A percentile compares a stretch with the other conserved stretches of the same genome.
Evolutionary conservation across 2,797 vertebrate genomes (phyloP).

Genomic region (Enteromius afrohamiltoni): DNA sequence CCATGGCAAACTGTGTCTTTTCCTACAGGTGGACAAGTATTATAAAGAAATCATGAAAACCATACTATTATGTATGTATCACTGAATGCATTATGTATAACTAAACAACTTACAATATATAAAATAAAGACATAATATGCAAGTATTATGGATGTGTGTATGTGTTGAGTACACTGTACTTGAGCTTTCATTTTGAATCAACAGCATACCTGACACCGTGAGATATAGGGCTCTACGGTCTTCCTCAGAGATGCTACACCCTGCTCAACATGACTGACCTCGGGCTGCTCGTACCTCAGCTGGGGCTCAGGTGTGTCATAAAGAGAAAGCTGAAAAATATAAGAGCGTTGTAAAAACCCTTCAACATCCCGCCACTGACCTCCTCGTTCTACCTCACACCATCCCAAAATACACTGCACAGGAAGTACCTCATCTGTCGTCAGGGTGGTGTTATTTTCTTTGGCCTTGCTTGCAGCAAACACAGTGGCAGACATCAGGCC

Average conservation of each 20-base stretch:
- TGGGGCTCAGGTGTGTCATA: constrained; percentile 81
- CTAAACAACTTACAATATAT: background rate
- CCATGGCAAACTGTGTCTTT: constrained; percentile 42
- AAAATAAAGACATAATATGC: background rate
- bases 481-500: constrained; percentile 78
- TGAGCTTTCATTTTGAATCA: background rate
- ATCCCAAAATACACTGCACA: constrained; percentile 1
- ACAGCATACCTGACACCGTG: constrained; percentile 83
- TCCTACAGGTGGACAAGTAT: constrained; percentile 31
- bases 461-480: constrained; percentile 78
- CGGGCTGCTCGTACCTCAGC: constrained; percentile 73
- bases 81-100: background rate
- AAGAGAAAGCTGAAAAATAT: constrained; percentile 81
- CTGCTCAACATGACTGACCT: constrained; percentile 81
- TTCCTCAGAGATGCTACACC: constrained; percentile 80
- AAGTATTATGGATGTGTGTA: background rate
- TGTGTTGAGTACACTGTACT: background rate
- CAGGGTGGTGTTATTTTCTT: constrained; percentile 71
- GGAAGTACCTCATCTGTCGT: constrained; percentile 84
- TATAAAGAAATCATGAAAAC: background rate
- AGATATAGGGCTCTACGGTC: constrained; percentile 79
- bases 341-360: constrained; percentile 43
- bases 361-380: background rate
- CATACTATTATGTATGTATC: background rate
- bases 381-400: background rate